Percentiles rank a stretch among this genome's conserved stretches.
Conservation (phyloP, 2,797 vertebrate genomes). For the Echiichthys vipera region DNA sequence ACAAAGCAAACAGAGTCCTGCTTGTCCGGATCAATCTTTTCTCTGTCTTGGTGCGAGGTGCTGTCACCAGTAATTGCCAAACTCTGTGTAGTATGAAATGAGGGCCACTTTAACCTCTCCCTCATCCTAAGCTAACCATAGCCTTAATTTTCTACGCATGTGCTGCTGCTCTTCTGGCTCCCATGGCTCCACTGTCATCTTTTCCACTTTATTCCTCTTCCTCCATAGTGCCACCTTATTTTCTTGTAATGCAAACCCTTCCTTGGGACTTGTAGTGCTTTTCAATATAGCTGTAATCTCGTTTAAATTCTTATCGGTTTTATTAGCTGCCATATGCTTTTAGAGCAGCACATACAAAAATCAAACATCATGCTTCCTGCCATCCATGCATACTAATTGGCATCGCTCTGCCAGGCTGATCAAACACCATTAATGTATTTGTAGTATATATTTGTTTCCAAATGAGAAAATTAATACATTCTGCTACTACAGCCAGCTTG, state of each 20-base stretch:
- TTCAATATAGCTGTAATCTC: slow-evolving; percentile 21
- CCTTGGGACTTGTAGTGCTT: neutral
- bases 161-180: slow-evolving; percentile 39
- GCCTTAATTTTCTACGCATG: slow-evolving; percentile 63
- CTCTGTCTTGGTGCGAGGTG: slow-evolving; percentile 51
- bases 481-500: slow-evolving; percentile 68
- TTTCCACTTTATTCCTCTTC: neutral
- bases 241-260: slow-evolving; percentile 23
- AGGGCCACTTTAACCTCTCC: slow-evolving; percentile 58
- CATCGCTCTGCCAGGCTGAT: slow-evolving; percentile 69
- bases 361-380: slow-evolving; percentile 44
- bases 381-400: slow-evolving; percentile 64
- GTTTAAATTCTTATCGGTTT: slow-evolving; percentile 29
- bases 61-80: slow-evolving; percentile 79
- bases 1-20: slow-evolving; percentile 81
- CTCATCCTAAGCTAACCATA: slow-evolving; percentile 61
- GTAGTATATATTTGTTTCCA: slow-evolving; percentile 77
- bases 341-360: slow-evolving; percentile 42
- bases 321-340: slow-evolving; percentile 48
- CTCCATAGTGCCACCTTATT: slow-evolving; percentile 8
- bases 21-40: slow-evolving; percentile 81
- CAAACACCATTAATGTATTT: slow-evolving; percentile 82
- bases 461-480: slow-evolving; percentile 79
- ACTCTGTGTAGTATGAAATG: slow-evolving; percentile 78
- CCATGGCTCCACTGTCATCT: slow-evolving; percentile 24